These are phyloP conservation scores for Gracilinanus agilis DNA, from an alignment of 2,113 vertebrate species.

Conservation along the genomic window DNA sequence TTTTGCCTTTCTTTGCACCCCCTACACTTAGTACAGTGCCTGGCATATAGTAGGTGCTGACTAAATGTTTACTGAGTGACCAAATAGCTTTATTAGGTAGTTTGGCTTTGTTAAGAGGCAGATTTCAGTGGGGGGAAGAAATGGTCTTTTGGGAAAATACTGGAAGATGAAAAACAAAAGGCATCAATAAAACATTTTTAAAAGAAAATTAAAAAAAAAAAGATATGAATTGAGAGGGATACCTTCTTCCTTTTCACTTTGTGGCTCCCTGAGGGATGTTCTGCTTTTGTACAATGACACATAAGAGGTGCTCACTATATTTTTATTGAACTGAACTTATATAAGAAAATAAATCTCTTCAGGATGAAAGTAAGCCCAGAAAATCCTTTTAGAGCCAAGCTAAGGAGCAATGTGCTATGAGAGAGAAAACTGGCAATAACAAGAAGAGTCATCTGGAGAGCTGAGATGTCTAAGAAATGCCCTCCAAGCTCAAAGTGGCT, in stretches of 20 bases:
- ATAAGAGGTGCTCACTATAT: background rate
- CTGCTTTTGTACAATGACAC: background rate
- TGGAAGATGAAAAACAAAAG: background rate
- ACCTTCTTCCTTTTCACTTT: background rate
- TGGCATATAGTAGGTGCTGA: background rate
- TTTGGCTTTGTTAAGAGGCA: background rate
- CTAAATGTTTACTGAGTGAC: background rate
- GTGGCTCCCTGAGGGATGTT: background rate
- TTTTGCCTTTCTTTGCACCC: background rate
- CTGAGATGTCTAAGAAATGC: background rate
- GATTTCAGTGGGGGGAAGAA: background rate
- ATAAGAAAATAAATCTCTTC: background rate
- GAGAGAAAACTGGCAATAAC: background rate
- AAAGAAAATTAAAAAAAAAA: background rate
- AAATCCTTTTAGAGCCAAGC: background rate
- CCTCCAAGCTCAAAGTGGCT: conserved; percentile 12
- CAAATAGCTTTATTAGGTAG: background rate
- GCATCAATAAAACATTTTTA: background rate
- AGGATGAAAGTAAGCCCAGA: background rate
- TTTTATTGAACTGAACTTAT: background rate
- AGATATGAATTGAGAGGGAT: background rate
- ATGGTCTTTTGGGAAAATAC: background rate
- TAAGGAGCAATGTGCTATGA: background rate
- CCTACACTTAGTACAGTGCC: background rate
- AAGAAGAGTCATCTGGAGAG: background rate